A percentile compares a stretch with the other conserved stretches of the same genome.
phyloP scores from a whole-genome alignment of 2,113 vertebrate species.

The Corapipo altera region DNA sequence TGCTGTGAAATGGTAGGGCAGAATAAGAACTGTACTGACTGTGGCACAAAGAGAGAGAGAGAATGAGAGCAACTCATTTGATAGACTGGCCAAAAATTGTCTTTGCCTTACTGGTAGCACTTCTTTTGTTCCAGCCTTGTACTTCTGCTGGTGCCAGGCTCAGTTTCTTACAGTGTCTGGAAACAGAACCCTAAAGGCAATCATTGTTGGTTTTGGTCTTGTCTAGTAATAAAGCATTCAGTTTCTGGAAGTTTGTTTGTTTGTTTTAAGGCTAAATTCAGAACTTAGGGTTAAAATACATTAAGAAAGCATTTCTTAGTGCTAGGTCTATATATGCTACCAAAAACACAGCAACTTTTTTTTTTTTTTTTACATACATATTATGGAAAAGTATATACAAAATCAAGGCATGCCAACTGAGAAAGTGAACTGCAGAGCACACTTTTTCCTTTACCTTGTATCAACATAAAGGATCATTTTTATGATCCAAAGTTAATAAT shows the following conservation, averaged over 20 bases:
- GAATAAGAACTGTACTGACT: neutral
- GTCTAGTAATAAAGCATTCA: neutral
- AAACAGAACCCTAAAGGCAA: neutral
- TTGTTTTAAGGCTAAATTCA: neutral
- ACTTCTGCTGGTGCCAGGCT: neutral
- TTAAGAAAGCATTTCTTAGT: neutral
- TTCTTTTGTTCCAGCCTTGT: neutral
- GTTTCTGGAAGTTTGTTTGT: neutral
- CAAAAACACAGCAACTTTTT: neutral
- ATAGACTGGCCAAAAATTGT: neutral
- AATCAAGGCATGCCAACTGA: neutral
- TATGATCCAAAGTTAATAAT: neutral
- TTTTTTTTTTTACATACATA: fast-evolving
- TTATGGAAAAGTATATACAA: neutral
- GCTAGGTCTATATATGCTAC: neutral
- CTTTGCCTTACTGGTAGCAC: neutral
- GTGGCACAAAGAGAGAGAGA: neutral
- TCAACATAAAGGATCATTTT: neutral
- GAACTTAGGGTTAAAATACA: neutral
- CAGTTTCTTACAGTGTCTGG: neutral
- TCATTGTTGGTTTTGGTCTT: neutral
- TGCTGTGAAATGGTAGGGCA: neutral
- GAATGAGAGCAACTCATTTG: neutral
- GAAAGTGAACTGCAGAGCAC: neutral
- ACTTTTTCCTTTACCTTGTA: neutral